These are phyloP conservation scores for Himalopsyche anomala DNA, from an alignment of 2,888 invertebrate genomes.

Conservation along the genomic window DNA sequence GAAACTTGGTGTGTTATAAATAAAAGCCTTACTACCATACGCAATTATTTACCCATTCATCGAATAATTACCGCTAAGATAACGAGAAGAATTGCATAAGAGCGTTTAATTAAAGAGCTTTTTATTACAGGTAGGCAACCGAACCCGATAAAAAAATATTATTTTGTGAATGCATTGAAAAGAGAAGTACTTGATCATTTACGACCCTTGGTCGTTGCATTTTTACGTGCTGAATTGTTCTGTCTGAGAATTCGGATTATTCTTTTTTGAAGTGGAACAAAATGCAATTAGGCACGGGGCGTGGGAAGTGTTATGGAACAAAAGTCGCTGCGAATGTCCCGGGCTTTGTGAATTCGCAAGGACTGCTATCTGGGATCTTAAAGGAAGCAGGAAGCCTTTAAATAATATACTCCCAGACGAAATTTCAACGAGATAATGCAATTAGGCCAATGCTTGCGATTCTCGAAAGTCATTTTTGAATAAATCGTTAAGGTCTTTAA, in stretches of 20 bases:
- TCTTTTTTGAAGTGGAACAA: conserved; percentile 35
- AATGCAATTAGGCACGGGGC: conserved; percentile 48
- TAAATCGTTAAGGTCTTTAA: conserved; percentile 8
- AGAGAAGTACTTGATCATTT: neutral
- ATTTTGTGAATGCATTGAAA: neutral
- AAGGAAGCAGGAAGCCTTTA: conserved; percentile 50
- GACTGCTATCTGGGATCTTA: conserved; percentile 51
- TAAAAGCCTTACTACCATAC: no score
- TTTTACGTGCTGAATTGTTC: conserved; percentile 34
- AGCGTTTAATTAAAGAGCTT: no score
- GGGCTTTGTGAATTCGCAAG: conserved; percentile 45
- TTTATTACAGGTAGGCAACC: no score
- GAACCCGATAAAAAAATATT: neutral
- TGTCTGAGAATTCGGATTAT: neutral
- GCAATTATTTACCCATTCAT: no score
- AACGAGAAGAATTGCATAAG: no score
- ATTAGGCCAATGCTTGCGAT: conserved; percentile 24
- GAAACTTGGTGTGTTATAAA: no score
- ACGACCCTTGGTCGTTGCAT: neutral
- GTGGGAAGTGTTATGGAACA: conserved; percentile 48
- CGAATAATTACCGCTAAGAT: no score
- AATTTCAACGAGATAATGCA: conserved; percentile 22
- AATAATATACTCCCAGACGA: conserved; percentile 36
- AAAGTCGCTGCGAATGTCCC: neutral
- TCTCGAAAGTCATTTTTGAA: neutral